Conservation (phyloP, 1,140 invertebrate species). For the Lerema accius region DNA sequence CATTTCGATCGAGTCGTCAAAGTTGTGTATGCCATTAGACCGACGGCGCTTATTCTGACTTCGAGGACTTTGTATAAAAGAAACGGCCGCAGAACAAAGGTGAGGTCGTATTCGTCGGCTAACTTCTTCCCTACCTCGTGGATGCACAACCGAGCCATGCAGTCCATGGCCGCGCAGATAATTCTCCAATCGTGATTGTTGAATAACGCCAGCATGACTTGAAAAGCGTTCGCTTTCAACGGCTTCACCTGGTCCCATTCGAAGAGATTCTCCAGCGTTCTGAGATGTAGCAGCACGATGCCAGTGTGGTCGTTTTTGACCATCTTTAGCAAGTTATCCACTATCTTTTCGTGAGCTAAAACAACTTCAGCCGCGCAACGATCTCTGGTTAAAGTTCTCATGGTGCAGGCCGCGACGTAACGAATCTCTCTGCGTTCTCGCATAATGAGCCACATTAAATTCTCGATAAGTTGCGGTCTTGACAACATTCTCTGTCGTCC, state of each 20-base stretch:
- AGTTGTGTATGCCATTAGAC: conserved; percentile 62
- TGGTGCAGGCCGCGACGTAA: conserved; percentile 59
- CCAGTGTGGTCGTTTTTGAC: conserved; percentile 62
- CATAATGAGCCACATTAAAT: conserved; percentile 60
- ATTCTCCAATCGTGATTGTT: conserved; percentile 49
- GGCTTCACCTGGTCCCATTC: conserved; percentile 63
- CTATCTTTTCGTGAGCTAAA: conserved; percentile 47
- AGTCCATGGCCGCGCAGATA: conserved; percentile 60
- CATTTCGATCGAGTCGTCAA: conserved; percentile 69
- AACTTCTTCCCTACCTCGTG: conserved; percentile 62
- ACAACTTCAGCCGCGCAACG: conserved; percentile 58
- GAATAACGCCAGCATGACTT: conserved; percentile 63
- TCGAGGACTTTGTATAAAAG: conserved; percentile 41
- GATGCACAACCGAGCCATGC: conserved; percentile 66
- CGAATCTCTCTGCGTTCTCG: conserved; percentile 68
- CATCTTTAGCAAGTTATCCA: conserved; percentile 66
- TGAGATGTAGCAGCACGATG: conserved; percentile 63
- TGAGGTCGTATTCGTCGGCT: conserved; percentile 66
- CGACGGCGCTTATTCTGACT: conserved; percentile 57
- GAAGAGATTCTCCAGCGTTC: conserved; percentile 52
- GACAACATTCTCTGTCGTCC: conserved; percentile 58
- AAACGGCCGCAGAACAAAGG: conserved; percentile 45
- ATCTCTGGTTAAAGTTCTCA: conserved; percentile 55
- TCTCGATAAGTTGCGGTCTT: conserved; percentile 49
- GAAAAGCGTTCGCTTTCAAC: conserved; percentile 66